These are phyloP conservation scores for Nycteola revayana DNA, from an alignment of 2,888 invertebrate species.

Conservation along the genomic window DNA sequence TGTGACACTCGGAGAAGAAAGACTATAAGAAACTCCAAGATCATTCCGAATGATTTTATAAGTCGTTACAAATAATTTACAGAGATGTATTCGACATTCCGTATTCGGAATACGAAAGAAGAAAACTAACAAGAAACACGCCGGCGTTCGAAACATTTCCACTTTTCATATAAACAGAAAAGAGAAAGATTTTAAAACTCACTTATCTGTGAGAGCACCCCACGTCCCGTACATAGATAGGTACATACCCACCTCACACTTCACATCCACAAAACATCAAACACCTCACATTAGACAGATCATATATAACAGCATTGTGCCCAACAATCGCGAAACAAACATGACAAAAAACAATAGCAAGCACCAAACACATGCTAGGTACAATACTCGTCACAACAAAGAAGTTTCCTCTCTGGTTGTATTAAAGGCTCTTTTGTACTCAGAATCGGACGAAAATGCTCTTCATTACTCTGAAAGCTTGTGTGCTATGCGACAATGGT, in stretches of 20 bases:
- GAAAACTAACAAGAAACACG: too few relatives aligned
- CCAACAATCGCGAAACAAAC: conserved; percentile 70
- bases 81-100: too few relatives aligned
- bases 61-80: too few relatives aligned
- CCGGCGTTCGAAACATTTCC: too few relatives aligned
- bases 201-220: too few relatives aligned
- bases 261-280: conserved; percentile 28
- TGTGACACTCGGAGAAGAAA: too few relatives aligned
- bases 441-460: conserved; percentile 82
- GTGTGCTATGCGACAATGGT: conserved; percentile 79
- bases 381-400: conserved; percentile 71
- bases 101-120: too few relatives aligned
- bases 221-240: conserved; percentile 1
- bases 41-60: too few relatives aligned
- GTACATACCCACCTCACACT: conserved; percentile 1
- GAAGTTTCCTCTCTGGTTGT: conserved; percentile 76
- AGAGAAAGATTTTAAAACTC: neutral
- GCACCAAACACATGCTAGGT: conserved; percentile 68
- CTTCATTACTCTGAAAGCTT: conserved; percentile 83
- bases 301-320: conserved; percentile 50
- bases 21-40: too few relatives aligned
- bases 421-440: conserved; percentile 76
- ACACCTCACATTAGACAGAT: conserved; percentile 42
- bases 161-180: neutral
- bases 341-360: conserved; percentile 51